phyloP scores from a whole-genome alignment of 2,113 vertebrate genomes.

The Mystacornis crossleyi region DNA sequence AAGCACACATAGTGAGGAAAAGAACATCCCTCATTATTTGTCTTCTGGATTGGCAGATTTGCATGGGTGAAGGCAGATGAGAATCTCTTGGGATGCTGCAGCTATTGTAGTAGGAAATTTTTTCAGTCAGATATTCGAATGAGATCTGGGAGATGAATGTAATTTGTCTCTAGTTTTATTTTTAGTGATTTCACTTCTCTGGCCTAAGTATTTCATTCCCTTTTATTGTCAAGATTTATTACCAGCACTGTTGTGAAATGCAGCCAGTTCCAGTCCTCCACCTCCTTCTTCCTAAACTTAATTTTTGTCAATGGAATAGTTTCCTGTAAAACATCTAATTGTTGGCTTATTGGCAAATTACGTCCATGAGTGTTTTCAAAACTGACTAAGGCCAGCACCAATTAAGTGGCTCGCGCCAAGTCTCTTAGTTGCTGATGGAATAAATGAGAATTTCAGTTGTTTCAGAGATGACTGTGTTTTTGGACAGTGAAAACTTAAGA shows the following conservation, averaged over 20 bases:
- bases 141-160: neutral
- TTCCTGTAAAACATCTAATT: conserved; percentile 42
- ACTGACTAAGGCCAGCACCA: neutral
- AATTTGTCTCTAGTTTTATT: conserved; percentile 51
- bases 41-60: neutral
- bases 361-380: neutral
- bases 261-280: conserved; percentile 19
- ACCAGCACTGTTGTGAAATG: neutral
- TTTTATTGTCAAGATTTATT: conserved; percentile 59
- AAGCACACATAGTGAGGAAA: neutral
- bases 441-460: conserved; percentile 30
- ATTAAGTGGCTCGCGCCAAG: neutral
- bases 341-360: conserved; percentile 18
- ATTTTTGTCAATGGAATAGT: conserved; percentile 57
- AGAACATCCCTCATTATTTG: neutral
- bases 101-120: neutral
- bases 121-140: neutral
- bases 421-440: conserved; percentile 2
- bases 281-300: conserved; percentile 36
- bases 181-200: conserved; percentile 62
- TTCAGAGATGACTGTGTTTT: neutral
- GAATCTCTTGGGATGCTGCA: neutral
- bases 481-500: neutral
- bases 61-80: neutral
- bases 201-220: conserved; percentile 15